These are phyloP conservation scores for Lasioglossum baleicum DNA, from an alignment of 1,140 invertebrate genomes.

Conservation along the genomic window DNA sequence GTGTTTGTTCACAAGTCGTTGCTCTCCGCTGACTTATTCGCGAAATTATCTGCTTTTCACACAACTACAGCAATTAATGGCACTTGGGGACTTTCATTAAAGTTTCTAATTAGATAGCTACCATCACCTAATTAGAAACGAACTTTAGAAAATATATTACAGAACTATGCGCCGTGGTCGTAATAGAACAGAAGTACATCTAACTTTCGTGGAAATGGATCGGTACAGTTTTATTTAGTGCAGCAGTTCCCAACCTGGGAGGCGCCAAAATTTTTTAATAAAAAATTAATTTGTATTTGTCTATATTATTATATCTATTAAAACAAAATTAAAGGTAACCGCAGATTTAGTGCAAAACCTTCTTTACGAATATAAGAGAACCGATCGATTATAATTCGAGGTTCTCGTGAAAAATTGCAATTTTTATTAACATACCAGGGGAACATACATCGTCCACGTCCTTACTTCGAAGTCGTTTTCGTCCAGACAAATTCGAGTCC, in stretches of 20 bases:
- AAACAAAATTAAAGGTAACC: too few relatives aligned
- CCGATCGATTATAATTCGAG: background rate
- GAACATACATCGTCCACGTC: conserved; percentile 74
- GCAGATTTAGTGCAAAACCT: background rate
- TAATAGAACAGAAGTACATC: conserved; percentile 38
- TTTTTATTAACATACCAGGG: conserved; percentile 72
- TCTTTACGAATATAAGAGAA: background rate
- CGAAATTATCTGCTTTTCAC: conserved; percentile 68
- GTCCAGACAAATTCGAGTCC: conserved; percentile 65
- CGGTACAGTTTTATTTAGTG: conserved; percentile 13
- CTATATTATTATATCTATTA: too few relatives aligned
- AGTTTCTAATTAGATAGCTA: conserved; percentile 68
- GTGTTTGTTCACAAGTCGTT: conserved; percentile 72
- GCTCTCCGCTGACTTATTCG: conserved; percentile 59
- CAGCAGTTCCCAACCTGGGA: background rate
- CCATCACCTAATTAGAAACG: conserved; percentile 64
- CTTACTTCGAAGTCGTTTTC: conserved; percentile 77
- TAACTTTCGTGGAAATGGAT: background rate
- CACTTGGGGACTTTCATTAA: conserved; percentile 64
- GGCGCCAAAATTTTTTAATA: too few relatives aligned
- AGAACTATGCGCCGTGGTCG: conserved; percentile 49
- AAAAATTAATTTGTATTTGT: too few relatives aligned
- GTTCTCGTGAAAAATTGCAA: background rate
- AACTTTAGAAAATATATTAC: conserved; percentile 59
- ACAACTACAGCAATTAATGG: conserved; percentile 63